Conservation (phyloP, 2,797 vertebrate species). For the Alectoris magna region DNA sequence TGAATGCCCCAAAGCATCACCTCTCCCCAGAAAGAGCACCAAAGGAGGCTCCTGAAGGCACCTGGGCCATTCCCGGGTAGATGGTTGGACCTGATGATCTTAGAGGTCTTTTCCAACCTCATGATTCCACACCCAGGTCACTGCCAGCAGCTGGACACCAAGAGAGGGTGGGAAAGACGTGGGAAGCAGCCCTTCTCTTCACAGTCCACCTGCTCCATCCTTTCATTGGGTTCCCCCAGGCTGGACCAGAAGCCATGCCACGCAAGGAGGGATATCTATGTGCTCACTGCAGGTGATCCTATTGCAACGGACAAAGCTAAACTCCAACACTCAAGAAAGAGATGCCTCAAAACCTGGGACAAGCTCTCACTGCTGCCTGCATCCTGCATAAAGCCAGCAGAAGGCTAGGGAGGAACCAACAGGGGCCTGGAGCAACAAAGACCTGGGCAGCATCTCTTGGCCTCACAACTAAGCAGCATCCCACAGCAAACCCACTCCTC, state of each 20-base stretch:
- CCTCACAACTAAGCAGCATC: background rate
- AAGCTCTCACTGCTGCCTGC: background rate
- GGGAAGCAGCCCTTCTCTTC: background rate
- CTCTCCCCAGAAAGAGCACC: background rate
- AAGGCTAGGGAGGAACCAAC: rapidly evolving
- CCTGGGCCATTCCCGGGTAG: rapidly evolving
- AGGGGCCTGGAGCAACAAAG: background rate
- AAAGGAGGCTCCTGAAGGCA: background rate
- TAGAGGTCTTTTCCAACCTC: no score
- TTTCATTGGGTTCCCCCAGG: background rate
- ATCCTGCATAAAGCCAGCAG: background rate
- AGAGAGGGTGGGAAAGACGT: background rate
- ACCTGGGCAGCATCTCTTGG: background rate
- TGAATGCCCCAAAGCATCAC: background rate
- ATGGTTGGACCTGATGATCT: no score
- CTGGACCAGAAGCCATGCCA: background rate
- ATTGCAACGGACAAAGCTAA: background rate
- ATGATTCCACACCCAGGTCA: background rate
- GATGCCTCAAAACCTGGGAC: background rate
- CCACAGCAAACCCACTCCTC: background rate
- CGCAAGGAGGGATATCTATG: background rate
- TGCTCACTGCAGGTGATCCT: background rate
- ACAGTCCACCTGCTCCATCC: background rate
- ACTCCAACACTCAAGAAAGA: background rate
- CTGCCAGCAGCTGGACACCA: background rate